Conservation (phyloP, 1,140 invertebrate species). For the Diorhabda carinulata region DNA sequence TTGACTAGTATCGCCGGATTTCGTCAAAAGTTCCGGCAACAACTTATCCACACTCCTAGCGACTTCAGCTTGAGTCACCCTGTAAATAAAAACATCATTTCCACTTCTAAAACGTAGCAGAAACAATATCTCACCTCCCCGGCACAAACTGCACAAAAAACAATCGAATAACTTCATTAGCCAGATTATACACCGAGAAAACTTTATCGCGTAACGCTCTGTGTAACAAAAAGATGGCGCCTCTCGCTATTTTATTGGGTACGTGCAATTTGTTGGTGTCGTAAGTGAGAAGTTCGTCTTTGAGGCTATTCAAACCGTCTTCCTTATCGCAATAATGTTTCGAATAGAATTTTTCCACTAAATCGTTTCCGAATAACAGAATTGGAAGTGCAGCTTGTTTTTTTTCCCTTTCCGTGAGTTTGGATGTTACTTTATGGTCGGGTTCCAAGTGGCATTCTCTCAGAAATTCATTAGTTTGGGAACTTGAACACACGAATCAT, state of each 20-base stretch:
- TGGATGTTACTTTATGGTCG: constrained; percentile 56
- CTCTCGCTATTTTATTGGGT: constrained; percentile 72
- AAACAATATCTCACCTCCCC: constrained; percentile 56
- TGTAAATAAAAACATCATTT: constrained; percentile 38
- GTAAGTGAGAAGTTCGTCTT: constrained; percentile 65
- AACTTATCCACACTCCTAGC: constrained; percentile 75
- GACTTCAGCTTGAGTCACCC: constrained; percentile 74
- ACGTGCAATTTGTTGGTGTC: constrained; percentile 53
- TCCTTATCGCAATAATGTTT: constrained; percentile 91
- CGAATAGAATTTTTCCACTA: constrained; percentile 91
- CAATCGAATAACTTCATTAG: constrained; percentile 71
- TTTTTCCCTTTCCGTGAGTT: constrained; percentile 79
- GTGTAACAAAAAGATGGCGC: constrained; percentile 71
- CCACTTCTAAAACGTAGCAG: neutral
- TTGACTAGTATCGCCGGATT: constrained; percentile 83
- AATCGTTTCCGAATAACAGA: constrained; percentile 80
- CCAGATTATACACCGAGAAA: constrained; percentile 76
- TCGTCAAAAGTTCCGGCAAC: constrained; percentile 79
- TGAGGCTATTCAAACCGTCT: constrained; percentile 74
- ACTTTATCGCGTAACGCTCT: constrained; percentile 78
- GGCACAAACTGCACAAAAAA: constrained; percentile 77
- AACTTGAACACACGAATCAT: constrained; percentile 50
- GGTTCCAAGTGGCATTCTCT: constrained; percentile 63
- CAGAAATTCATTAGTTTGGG: constrained; percentile 74
- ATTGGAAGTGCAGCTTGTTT: constrained; percentile 88